These are phyloP conservation scores for Astyanax mexicanus DNA, from an alignment of 2,797 vertebrate species.

Conservation along the genomic window DNA sequence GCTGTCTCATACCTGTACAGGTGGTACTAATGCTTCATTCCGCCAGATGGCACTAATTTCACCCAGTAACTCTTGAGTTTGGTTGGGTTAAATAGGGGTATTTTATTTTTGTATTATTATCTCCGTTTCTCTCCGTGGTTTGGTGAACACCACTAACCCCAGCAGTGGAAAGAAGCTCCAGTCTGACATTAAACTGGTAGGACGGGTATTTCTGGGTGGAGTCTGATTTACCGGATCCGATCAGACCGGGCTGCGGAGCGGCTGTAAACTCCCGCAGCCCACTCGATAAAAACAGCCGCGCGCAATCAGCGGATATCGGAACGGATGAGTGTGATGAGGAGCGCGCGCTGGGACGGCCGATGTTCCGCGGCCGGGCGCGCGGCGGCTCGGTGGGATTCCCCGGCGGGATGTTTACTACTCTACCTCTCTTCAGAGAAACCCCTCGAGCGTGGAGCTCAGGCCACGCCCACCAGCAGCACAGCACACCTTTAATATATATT, in stretches of 20 bases:
- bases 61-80: too few relatives aligned
- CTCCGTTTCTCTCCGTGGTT: neutral
- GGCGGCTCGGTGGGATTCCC: conserved; percentile 75
- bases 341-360: conserved; percentile 55
- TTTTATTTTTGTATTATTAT: neutral
- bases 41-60: conserved; percentile 2
- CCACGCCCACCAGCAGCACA: neutral
- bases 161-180: neutral
- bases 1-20: too few relatives aligned
- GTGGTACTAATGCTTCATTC: neutral
- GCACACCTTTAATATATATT: too few relatives aligned
- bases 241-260: neutral
- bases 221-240: neutral
- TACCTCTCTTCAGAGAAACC: neutral
- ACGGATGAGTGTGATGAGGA: conserved; percentile 46
- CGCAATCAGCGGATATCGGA: conserved; percentile 41
- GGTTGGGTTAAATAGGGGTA: too few relatives aligned
- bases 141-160: neutral
- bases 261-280: conserved; percentile 12
- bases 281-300: conserved; percentile 21
- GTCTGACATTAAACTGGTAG: neutral
- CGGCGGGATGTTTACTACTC: conserved; percentile 55
- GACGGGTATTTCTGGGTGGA: neutral
- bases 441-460: neutral
- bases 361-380: conserved; percentile 66